phyloP scores from a whole-genome alignment of 2,888 invertebrate species.

The Cosmorhoe ocellata region DNA sequence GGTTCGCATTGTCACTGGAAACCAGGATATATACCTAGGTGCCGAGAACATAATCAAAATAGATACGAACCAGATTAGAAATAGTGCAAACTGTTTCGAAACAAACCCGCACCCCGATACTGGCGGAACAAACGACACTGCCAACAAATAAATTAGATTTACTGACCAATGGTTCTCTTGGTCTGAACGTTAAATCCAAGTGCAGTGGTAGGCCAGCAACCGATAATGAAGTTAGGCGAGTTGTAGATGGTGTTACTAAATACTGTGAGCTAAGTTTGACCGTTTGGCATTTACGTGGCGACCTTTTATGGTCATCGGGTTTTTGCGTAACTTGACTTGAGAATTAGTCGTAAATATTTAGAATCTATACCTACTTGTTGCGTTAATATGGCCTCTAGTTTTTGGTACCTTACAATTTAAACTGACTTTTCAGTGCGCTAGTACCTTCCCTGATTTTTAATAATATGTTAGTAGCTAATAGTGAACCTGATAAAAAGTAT shows the following conservation, averaged over 20 bases:
- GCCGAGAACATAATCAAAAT: conserved; percentile 61
- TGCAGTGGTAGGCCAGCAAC: conserved; percentile 41
- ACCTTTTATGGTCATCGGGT: conserved; percentile 56
- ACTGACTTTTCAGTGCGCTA: too few species aligned
- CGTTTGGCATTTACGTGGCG: conserved; percentile 53
- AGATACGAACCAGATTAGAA: conserved; percentile 66
- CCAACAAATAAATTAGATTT: conserved; percentile 45
- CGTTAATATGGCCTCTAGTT: neutral
- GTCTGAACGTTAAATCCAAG: conserved; percentile 26
- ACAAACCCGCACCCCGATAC: conserved; percentile 42
- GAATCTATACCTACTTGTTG: conserved; percentile 21
- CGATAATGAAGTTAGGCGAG: conserved; percentile 37
- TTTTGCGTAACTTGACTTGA: conserved; percentile 54
- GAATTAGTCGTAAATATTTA: conserved; percentile 26
- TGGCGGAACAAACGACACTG: conserved; percentile 35
- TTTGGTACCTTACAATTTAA: too few species aligned
- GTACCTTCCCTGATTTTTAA: too few species aligned
- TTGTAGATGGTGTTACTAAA: conserved; percentile 27
- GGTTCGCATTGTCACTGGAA: conserved; percentile 51
- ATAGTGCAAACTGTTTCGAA: conserved; percentile 66
- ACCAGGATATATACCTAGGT: conserved; percentile 42
- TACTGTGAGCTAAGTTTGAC: conserved; percentile 44
- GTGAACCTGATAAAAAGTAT: too few species aligned
- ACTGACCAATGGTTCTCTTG: conserved; percentile 49
- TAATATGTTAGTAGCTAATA: too few species aligned